Conservation (phyloP, 1,140 invertebrate genomes). For the Sitodiplosis mosellana region DNA sequence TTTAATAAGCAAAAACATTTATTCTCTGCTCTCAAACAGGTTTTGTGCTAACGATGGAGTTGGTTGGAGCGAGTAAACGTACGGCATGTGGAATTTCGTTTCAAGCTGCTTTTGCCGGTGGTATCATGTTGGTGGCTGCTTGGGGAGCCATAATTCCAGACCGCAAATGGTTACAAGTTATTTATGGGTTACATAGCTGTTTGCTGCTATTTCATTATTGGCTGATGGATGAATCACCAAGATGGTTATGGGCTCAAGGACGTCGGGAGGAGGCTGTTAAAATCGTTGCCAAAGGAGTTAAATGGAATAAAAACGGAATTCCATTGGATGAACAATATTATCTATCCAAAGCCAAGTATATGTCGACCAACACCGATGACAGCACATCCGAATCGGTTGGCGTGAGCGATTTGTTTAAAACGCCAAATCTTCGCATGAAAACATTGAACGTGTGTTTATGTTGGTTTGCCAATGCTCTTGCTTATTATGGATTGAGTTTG, state of each 20-base stretch:
- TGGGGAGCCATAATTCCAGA: conserved; percentile 66
- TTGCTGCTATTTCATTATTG: conserved; percentile 63
- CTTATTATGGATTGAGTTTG: conserved; percentile 70
- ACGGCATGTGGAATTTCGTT: conserved; percentile 67
- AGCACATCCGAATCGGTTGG: conserved; percentile 27
- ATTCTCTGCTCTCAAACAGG: conserved; percentile 13
- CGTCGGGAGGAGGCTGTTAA: conserved; percentile 44
- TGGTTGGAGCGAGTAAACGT: conserved; percentile 61
- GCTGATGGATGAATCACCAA: conserved; percentile 69
- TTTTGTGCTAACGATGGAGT: conserved; percentile 74
- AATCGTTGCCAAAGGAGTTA: conserved; percentile 51
- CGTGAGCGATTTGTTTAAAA: conserved; percentile 52
- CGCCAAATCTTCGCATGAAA: conserved; percentile 57
- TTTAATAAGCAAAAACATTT: no score
- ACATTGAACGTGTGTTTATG: conserved; percentile 64
- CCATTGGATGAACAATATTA: conserved; percentile 39
- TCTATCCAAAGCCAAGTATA: conserved; percentile 36
- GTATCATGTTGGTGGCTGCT: conserved; percentile 62
- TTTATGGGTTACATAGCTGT: conserved; percentile 56
- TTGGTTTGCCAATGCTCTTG: conserved; percentile 77
- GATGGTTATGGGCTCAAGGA: conserved; percentile 69
- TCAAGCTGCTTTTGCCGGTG: conserved; percentile 59
- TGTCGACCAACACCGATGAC: conserved; percentile 22
- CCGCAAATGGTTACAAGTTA: conserved; percentile 51
- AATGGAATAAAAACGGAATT: conserved; percentile 42